phyloP scores from a whole-genome alignment of 2,888 invertebrate species.

The Epinotia brunnichana region DNA sequence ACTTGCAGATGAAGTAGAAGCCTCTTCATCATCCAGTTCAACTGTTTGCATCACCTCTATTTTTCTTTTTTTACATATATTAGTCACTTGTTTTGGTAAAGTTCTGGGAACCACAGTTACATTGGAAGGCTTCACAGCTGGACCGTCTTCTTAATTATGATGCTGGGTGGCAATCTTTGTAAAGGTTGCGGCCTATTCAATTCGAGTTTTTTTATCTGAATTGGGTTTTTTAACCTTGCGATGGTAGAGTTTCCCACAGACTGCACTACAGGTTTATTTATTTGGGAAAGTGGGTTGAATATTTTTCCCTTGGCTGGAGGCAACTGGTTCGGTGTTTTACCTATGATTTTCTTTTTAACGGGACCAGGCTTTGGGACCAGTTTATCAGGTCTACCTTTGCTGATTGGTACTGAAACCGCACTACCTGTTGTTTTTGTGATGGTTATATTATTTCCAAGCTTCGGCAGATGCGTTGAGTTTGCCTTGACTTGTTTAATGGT shows the following conservation, averaged over 20 bases:
- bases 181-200: conserved; percentile 48
- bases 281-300: conserved; percentile 24
- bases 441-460: conserved; percentile 52
- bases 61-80: conserved; percentile 41
- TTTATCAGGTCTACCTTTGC: conserved; percentile 54
- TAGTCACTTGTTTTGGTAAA: not conserved
- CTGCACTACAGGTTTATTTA: not conserved
- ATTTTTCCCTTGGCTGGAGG: conserved; percentile 1
- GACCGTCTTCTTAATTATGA: conserved; percentile 64
- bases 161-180: conserved; percentile 64
- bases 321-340: not conserved
- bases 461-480: conserved; percentile 47
- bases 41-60: conserved; percentile 61
- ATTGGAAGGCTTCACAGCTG: conserved; percentile 45
- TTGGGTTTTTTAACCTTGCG: conserved; percentile 47
- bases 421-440: conserved; percentile 53
- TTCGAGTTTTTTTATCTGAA: conserved; percentile 45
- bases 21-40: conserved; percentile 74
- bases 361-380: conserved; percentile 42
- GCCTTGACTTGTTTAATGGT: conserved; percentile 62
- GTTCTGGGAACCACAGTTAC: not conserved
- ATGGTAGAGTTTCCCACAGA: conserved; percentile 8
- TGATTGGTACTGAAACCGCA: conserved; percentile 46
- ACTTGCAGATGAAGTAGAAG: conserved; percentile 49
- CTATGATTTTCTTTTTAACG: conserved; percentile 20